Evolutionary conservation across 2,888 invertebrate species (phyloP), one percentile per base, ranked within the genome.

Genomic region (Meteorus cinctellus): DNA sequence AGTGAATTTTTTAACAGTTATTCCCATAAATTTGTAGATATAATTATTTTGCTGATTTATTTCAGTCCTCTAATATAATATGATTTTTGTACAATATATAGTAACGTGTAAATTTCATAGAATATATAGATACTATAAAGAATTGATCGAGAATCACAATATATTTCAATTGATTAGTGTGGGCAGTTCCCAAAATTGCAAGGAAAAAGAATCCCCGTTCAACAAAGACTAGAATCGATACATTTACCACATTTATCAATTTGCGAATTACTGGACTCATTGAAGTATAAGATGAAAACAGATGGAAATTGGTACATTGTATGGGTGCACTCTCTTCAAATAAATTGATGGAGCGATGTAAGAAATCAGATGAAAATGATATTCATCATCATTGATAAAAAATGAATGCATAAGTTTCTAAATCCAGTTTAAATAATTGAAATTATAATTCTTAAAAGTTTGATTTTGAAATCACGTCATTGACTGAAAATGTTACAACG

Each of bases 101-200:
- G 75, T 71, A 82, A 82, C 79, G 79, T 82, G 79, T 83, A 81
- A 81, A 81, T 81, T 82, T 78, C 78, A 81, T 81, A 82, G 80
- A 82, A 81, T 82, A 82, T 81, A 81, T 81, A 80, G 80, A 81
- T 72, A 76, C 75, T 78, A 80, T 80, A 80, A 82, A 81, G 80
- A 81, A 78, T 82, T 76, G 77, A 80, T 82, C 74, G 73, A 79
- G 75, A 74, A 79, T 79, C 78, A 81, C 80, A 82, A 78, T 77
- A 34, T 72, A 19, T 55, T 78, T 79, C 75, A 68, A 80, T 79
- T 66, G 76, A 78, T 80, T 80, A 78, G 79, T 55, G 55, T 80
- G 77, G 76, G 78, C 76, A 74, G 70, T 78, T 78, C 55, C 67
- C 75, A 36, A 72, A 63, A 72, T 1, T 55, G 55, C 5, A 55